Conservation (phyloP, 2,113 vertebrate genomes). For the Peucedramus taeniatus region DNA sequence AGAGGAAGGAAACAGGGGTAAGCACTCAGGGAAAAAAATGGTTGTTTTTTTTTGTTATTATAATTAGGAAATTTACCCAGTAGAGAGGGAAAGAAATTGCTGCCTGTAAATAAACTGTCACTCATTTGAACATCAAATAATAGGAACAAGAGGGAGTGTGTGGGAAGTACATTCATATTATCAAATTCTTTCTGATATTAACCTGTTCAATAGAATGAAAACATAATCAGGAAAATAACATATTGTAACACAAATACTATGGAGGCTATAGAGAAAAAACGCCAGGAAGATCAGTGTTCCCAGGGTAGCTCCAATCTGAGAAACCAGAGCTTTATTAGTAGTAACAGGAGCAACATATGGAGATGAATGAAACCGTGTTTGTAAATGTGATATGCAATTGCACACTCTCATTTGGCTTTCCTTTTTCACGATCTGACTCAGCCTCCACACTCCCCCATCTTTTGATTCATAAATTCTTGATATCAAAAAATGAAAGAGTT, state of each 20-base stretch:
- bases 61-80: background rate
- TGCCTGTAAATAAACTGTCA: background rate
- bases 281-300: background rate
- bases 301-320: background rate
- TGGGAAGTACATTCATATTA: background rate
- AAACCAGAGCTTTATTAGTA: conserved; percentile 31
- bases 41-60: background rate
- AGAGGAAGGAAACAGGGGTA: background rate
- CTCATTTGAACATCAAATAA: background rate
- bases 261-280: background rate
- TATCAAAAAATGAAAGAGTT: background rate
- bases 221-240: background rate
- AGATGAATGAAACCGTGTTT: conserved; percentile 40
- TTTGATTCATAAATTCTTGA: conserved; percentile 56
- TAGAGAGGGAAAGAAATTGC: background rate
- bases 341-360: conserved; percentile 21
- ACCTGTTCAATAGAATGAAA: background rate
- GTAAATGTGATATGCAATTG: background rate
- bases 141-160: background rate
- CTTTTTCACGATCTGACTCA: conserved; percentile 32
- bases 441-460: conserved; percentile 20
- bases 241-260: background rate
- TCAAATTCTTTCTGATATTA: background rate
- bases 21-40: background rate
- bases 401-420: background rate